phyloP scores from a whole-genome alignment of 92 coral and sea anemone species.

The Siderastrea siderea region DNA sequence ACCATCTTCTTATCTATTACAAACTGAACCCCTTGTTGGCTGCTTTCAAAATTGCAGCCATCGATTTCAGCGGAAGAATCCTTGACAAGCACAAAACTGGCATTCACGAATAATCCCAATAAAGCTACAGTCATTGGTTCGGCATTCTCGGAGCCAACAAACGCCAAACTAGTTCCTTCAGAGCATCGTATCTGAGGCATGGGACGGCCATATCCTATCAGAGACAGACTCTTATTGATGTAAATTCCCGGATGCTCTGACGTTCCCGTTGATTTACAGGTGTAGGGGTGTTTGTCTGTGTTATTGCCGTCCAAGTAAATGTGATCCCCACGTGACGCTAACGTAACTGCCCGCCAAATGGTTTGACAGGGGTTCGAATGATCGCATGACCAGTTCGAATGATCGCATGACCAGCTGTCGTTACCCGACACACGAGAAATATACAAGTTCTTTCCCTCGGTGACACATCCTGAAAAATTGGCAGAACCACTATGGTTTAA shows the following conservation, averaged over 20 bases:
- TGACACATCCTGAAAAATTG: too few relatives aligned
- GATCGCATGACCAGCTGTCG: constrained; percentile 1
- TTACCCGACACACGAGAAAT: neutral
- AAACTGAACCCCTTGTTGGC: neutral
- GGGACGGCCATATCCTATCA: too few relatives aligned
- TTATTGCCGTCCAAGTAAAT: constrained; percentile 54
- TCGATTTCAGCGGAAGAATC: neutral
- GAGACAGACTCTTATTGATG: too few relatives aligned
- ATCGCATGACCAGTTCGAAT: neutral
- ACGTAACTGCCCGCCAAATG: too few relatives aligned
- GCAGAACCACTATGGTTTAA: too few relatives aligned
- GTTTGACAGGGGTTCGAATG: neutral
- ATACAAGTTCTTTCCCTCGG: neutral
- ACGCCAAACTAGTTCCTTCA: too few relatives aligned
- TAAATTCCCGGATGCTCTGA: too few relatives aligned
- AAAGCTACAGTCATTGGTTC: neutral
- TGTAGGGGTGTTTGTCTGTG: constrained; percentile 34
- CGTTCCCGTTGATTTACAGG: neutral
- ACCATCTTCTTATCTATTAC: too few relatives aligned
- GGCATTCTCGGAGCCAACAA: neutral
- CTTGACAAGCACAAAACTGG: neutral
- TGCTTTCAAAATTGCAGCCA: neutral
- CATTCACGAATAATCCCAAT: neutral
- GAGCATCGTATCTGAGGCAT: too few relatives aligned
- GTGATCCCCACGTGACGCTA: neutral